Evolutionary conservation across 2,888 invertebrate genomes (phyloP).

Genomic region (Agrypnus murinus): DNA sequence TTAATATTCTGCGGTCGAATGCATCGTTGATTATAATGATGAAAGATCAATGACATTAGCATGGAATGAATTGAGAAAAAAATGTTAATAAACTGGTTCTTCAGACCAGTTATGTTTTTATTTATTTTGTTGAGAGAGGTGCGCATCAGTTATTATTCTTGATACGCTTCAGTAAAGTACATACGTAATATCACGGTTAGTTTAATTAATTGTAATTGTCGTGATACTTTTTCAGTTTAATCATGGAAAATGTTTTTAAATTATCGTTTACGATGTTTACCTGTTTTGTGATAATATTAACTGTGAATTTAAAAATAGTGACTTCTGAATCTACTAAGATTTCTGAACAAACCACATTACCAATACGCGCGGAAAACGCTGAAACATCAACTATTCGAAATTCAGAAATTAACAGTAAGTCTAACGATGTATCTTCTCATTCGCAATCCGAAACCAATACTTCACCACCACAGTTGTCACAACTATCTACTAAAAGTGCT

Average conservation of each 20-base stretch:
- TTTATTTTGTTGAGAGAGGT: conserved; percentile 18
- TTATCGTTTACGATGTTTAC: background rate
- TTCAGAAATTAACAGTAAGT: no score
- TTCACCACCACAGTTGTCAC: no score
- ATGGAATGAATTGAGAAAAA: conserved; percentile 9
- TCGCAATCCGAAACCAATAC: no score
- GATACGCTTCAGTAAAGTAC: background rate
- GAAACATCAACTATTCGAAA: no score
- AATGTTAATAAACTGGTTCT: conserved; percentile 33
- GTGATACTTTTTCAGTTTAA: background rate
- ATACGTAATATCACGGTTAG: background rate
- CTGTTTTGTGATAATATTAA: background rate
- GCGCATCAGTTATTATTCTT: conserved; percentile 24
- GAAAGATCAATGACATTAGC: conserved; percentile 29
- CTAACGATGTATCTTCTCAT: no score
- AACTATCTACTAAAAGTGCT: no score
- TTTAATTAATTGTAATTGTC: background rate
- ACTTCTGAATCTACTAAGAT: no score
- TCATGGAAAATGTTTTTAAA: background rate
- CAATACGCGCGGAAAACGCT: no score
- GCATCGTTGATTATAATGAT: conserved; percentile 12
- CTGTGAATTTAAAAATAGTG: no score
- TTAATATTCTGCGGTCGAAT: conserved; percentile 23
- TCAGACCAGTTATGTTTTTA: conserved; percentile 28
- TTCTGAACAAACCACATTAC: no score